Base-by-base conservation (phyloP, 2,797 vertebrate species). In the Danionella dracula region DNA sequence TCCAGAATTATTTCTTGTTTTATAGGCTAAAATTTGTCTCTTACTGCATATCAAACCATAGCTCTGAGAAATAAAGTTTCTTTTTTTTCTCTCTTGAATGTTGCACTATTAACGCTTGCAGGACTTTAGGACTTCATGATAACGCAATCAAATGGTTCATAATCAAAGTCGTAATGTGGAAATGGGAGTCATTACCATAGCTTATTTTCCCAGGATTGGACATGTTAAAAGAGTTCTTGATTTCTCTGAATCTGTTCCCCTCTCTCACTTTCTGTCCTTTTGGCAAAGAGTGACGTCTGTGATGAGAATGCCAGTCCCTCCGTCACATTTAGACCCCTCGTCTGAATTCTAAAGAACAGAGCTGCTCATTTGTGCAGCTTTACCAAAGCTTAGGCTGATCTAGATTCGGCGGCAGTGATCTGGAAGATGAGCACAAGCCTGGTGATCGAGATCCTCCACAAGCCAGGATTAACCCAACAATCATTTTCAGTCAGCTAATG, bases 121-220 rank as follows among this genome's bases (percentile, higher is more conserved):
- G 51, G 68, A 79, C 71, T 84, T 83, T 77, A 79, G 74, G 63
- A 75, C 82, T 27, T 42, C 79, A 78, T 78, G 81, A 84, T 84
- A 85, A 86, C 86, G 83, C 78, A 86, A 86, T 86, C 84, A 84
- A 88, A 87, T 81, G 78, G 78, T 81, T 81, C 71, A 54, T 86
- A 84, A 87, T 85, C 74, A 79, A 81, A 69, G 73, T 49, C 21
- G 74, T 84, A 83, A 85, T 84, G 81, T 82, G 79, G 73, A 70
- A 75, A 77, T 74, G 79, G 73, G 62, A 79, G 82, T 81, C 80
- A 84, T 89, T 86, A 88, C 76, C 76, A 73, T 67, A 61, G 78
- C 75, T 68, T 78, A 79, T 82, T 78, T 79, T 78, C 62, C 41
- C 50, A 42, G 53, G 2, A 19, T 34, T 32, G 49, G 32, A 21